phyloP scores from a whole-genome alignment of 2,797 vertebrate species.

The Alca torda region DNA sequence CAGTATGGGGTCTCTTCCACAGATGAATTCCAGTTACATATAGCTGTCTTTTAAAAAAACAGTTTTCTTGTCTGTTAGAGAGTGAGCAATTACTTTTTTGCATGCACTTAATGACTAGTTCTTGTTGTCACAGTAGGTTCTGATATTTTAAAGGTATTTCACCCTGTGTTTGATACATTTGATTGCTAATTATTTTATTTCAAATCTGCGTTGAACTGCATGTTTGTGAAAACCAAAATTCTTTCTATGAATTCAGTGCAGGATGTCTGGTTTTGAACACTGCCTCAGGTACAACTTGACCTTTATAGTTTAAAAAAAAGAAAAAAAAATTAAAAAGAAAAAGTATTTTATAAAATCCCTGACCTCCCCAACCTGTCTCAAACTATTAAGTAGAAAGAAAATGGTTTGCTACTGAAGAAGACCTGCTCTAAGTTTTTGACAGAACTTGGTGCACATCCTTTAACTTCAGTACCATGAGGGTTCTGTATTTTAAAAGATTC shows the following conservation, averaged over 20 bases:
- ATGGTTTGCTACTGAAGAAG: neutral
- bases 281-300: neutral
- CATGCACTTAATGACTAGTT: neutral
- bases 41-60: neutral
- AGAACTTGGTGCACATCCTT: neutral
- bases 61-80: neutral
- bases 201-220: neutral
- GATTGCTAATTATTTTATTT: neutral
- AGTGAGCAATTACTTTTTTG: neutral
- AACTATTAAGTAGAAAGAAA: neutral
- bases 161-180: neutral
- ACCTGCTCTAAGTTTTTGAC: neutral
- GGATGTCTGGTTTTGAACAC: neutral
- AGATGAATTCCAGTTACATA: neutral
- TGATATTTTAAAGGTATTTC: neutral
- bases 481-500: neutral
- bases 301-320: neutral
- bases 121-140: neutral
- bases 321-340: neutral
- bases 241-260: neutral
- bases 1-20: neutral
- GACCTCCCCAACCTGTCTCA: neutral
- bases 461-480: neutral
- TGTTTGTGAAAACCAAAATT: neutral
- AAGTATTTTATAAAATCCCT: neutral